Evolutionary conservation across 2,797 vertebrate species (phyloP).

Genomic region (Pterois miles): DNA sequence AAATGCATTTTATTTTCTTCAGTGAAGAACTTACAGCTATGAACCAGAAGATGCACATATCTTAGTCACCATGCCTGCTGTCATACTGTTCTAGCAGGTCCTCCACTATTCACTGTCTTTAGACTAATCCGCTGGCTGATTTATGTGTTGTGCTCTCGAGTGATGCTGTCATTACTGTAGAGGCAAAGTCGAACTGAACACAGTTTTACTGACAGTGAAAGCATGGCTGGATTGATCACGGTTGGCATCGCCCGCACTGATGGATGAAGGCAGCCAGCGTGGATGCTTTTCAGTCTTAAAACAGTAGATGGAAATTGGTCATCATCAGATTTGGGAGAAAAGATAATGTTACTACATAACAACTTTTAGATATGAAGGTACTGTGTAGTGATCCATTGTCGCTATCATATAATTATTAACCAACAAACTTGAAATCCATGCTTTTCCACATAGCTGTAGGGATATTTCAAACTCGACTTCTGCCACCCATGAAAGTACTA

Average conservation of each 20-base stretch:
- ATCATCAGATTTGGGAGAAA: background rate
- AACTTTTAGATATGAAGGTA: background rate
- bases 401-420: background rate
- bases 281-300: conserved; percentile 17
- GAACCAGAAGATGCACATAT: conserved; percentile 15
- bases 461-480: background rate
- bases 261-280: conserved; percentile 29
- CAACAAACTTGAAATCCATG: background rate
- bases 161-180: conserved; percentile 20
- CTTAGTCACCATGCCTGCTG: conserved; percentile 5
- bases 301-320: conserved; percentile 2
- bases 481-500: background rate
- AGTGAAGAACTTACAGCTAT: background rate
- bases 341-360: background rate
- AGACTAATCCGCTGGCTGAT: conserved; percentile 39
- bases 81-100: conserved; percentile 7
- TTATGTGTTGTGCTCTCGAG: conserved; percentile 37
- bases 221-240: conserved; percentile 28
- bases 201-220: conserved; percentile 31
- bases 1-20: background rate
- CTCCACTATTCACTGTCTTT: conserved; percentile 40
- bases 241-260: conserved; percentile 1
- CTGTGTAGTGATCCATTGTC: background rate
- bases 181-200: conserved; percentile 23
- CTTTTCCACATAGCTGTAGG: background rate